Evolutionary conservation across 2,888 invertebrate genomes (phyloP).

Genomic region (Xanthorhoe spadicearia): DNA sequence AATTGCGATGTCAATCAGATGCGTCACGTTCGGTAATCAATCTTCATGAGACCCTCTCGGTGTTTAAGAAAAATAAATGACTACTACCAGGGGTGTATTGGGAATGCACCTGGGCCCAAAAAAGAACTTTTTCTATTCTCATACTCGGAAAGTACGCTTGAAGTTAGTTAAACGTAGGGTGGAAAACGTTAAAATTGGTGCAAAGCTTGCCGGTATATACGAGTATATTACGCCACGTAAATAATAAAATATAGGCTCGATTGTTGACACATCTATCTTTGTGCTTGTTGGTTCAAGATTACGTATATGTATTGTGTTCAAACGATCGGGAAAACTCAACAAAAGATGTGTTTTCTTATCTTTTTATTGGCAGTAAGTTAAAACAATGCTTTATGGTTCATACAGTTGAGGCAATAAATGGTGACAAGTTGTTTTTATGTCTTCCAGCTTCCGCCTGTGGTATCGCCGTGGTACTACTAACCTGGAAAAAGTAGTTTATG

Average conservation of each 20-base stretch:
- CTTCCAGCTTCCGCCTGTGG: not conserved
- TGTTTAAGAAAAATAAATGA: slow-evolving; percentile 79
- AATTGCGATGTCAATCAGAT: slow-evolving; percentile 80
- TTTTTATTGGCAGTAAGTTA: slow-evolving; percentile 5
- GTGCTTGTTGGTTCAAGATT: slow-evolving; percentile 23
- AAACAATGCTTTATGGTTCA: slow-evolving; percentile 8
- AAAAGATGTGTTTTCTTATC: slow-evolving; percentile 21
- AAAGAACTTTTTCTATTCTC: not conserved
- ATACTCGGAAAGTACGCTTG: too few relatives aligned
- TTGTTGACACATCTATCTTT: slow-evolving; percentile 21
- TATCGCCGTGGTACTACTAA: too few relatives aligned
- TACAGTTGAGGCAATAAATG: not conserved
- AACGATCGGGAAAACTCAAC: slow-evolving; percentile 27
- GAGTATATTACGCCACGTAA: slow-evolving; percentile 27
- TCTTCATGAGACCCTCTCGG: slow-evolving; percentile 71
- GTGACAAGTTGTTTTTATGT: not conserved
- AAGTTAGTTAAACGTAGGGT: too few relatives aligned
- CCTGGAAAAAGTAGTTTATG: not conserved
- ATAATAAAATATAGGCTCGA: slow-evolving; percentile 25
- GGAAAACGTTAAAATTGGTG: not conserved
- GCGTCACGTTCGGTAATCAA: slow-evolving; percentile 72
- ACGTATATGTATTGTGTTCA: slow-evolving; percentile 26
- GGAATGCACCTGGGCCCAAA: slow-evolving; percentile 9
- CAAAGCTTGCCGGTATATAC: too few relatives aligned
- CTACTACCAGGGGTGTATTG: slow-evolving; percentile 44